These are phyloP conservation scores for Spizaetus ornatus DNA, from an alignment of 2,113 vertebrate species.

Conservation along the genomic window DNA sequence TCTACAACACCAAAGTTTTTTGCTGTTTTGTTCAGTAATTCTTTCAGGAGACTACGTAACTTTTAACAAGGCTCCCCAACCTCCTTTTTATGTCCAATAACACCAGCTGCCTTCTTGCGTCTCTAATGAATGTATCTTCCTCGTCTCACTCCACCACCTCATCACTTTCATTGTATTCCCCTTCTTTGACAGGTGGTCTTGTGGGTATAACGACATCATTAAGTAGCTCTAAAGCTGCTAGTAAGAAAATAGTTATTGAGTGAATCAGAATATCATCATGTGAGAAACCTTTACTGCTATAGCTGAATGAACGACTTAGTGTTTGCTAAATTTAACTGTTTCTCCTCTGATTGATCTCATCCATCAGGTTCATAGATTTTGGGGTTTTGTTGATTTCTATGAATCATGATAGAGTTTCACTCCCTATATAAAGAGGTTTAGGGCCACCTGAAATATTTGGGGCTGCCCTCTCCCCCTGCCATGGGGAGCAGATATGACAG, in stretches of 20 bases:
- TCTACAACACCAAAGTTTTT: slow-evolving; percentile 6
- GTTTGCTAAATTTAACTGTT: slow-evolving; percentile 1
- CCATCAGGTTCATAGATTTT: not conserved
- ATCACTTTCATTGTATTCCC: slow-evolving; percentile 26
- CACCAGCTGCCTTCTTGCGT: not conserved
- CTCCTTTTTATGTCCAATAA: slow-evolving; percentile 20
- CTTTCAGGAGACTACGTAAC: slow-evolving; percentile 11
- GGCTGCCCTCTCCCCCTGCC: not conserved
- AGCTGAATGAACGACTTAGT: not conserved
- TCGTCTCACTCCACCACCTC: slow-evolving; percentile 1
- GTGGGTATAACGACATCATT: slow-evolving; percentile 42
- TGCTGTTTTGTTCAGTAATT: not conserved
- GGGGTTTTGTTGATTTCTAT: not conserved
- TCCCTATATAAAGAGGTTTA: not conserved
- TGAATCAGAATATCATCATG: not conserved
- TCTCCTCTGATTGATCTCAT: not conserved
- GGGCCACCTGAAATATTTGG: not conserved
- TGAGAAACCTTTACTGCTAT: not conserved
- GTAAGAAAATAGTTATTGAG: not conserved
- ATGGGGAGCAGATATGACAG: not conserved
- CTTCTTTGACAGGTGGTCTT: slow-evolving; percentile 45
- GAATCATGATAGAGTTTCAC: not conserved
- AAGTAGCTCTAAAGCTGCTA: slow-evolving; percentile 23
- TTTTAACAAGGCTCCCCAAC: slow-evolving; percentile 51
- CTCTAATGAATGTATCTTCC: slow-evolving; percentile 33